Base-by-base conservation (phyloP, 2,797 vertebrate species). In the Clarias platycephalus region DNA sequence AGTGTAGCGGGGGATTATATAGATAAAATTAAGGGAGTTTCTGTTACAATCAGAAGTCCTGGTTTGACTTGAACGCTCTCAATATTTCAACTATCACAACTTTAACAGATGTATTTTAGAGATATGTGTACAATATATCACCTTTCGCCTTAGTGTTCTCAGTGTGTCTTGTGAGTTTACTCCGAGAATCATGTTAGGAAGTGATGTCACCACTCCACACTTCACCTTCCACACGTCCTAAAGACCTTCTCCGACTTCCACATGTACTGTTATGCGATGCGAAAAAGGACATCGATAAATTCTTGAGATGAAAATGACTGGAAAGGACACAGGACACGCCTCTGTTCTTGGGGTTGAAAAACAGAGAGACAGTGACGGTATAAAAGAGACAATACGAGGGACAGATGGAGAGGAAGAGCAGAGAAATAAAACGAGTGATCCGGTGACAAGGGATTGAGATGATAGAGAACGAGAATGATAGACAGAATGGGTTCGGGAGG, bases 311-410 rank as follows among this genome's bases (percentile, higher is more conserved):
- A 6, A 79, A 79, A 64, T 44, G 34, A 64, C 77, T 49, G 44
- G 10, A 49, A 64, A 80, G 77, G 60, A 63, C 24, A 26, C 22
- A 44, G 58, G 24, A 80, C 77, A 80, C 60, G 37, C 24, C 77
- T 80, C 6, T 24, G 26, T 49, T 9, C n/a, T 15, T 5, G 58
- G 15, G 77, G 44, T 8, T 28, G 34, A 80, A 62, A 31, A 49
- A 49, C 4, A 55, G 8, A 75, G 26, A 57, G 16, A 22, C 1
- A 18, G 2, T 20, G 15, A 28, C 1, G 7, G 10, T 13, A 68
- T 66, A 18, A 7, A 18, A 60, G 58, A 60, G 58, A 24, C 22
- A 60, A 7, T 1, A 31, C 8, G 8, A 76, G 26, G 18, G 2
- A 68, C 16, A 13, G 10, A 64, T 10, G 24, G 7, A 28, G 64